phyloP scores from a whole-genome alignment of 2,797 vertebrate genomes.

The Manis pentadactyla region DNA sequence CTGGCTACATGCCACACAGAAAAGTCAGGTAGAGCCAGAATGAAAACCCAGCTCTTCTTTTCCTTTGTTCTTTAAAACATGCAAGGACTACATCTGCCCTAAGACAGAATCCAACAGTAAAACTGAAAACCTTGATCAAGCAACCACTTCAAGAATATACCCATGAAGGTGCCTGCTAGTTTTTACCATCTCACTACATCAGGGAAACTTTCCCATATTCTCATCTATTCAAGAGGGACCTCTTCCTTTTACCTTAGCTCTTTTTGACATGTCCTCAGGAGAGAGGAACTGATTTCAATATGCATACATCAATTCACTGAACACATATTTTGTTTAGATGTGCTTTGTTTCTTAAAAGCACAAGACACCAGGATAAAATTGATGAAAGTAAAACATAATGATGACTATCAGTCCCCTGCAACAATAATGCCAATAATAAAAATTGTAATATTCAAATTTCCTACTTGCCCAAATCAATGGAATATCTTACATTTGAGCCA shows the following conservation, averaged over 20 bases:
- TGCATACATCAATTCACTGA: conserved; percentile 2
- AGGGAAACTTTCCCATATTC: background rate
- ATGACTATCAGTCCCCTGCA: background rate
- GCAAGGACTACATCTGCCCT: background rate
- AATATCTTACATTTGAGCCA: background rate
- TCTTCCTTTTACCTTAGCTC: background rate
- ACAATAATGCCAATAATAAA: background rate
- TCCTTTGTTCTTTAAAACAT: background rate
- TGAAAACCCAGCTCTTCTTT: background rate
- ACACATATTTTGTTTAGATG: background rate
- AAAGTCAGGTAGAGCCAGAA: background rate
- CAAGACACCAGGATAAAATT: background rate
- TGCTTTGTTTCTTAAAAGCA: background rate
- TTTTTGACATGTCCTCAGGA: background rate
- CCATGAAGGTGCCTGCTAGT: background rate
- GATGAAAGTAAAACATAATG: conserved; percentile 39
- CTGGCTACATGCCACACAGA: background rate
- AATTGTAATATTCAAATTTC: background rate
- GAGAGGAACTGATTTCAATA: conserved; percentile 7
- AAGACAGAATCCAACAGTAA: background rate
- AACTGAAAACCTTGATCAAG: background rate
- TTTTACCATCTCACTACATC: background rate
- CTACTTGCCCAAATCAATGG: conserved; percentile 25
- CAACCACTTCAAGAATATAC: background rate
- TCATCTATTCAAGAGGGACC: background rate